A percentile compares a stretch with the other conserved stretches of the same genome.
These are phyloP conservation scores for Hylaeus anthracinus DNA, from an alignment of 1,140 invertebrate species.

Conservation along the genomic window DNA sequence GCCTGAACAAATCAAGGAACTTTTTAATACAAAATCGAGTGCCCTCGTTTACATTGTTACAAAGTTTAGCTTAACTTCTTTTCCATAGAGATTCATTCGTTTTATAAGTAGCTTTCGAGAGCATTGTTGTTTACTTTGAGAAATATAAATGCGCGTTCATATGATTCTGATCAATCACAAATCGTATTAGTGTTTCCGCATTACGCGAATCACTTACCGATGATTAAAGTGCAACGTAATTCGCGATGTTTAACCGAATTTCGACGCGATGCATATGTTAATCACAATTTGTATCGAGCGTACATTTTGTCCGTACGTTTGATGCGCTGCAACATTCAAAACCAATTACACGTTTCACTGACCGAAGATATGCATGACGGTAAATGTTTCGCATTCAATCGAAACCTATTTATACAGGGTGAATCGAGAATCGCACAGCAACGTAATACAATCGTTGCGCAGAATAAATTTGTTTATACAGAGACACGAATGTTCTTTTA, in stretches of 20 bases:
- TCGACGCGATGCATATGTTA: constrained; percentile 42
- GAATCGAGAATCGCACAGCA: constrained; percentile 37
- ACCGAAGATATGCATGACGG: constrained; percentile 32
- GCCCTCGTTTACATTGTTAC: too few relatives aligned
- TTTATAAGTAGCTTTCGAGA: too few relatives aligned
- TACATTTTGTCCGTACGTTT: constrained; percentile 6
- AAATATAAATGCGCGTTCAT: constrained; percentile 11
- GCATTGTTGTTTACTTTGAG: background rate
- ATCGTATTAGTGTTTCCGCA: constrained; percentile 25
- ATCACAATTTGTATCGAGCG: constrained; percentile 20
- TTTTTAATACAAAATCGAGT: too few relatives aligned
- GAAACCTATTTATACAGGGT: constrained; percentile 41
- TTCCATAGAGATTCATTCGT: too few relatives aligned
- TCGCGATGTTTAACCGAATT: constrained; percentile 38
- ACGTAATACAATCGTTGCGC: constrained; percentile 27
- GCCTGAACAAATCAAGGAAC: too few relatives aligned
- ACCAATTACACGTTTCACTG: constrained; percentile 51
- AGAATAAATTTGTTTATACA: constrained; percentile 34
- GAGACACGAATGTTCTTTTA: background rate
- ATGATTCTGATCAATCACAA: background rate
- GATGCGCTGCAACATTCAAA: constrained; percentile 40
- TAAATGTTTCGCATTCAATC: constrained; percentile 47
- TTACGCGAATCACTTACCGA: constrained; percentile 24
- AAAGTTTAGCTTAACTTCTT: too few relatives aligned
- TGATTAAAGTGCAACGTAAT: constrained; percentile 33